Conservation (phyloP, 2,888 invertebrate genomes). For the Petrophora chlorosata region DNA sequence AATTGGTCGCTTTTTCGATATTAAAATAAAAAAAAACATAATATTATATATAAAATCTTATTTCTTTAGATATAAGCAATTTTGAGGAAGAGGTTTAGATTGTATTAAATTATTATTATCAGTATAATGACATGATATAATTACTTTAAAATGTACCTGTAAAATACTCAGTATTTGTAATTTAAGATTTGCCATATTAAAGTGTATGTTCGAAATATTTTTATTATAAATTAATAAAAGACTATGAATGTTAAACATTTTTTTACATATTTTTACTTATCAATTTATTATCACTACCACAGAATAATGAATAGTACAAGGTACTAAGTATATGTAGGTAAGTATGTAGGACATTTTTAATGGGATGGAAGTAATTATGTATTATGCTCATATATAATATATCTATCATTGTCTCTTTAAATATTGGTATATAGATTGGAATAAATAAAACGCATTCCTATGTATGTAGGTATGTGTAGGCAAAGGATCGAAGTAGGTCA, state of each 20-base stretch:
- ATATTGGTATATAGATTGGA: too few relatives aligned
- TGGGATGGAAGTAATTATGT: too few relatives aligned
- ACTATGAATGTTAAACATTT: slow-evolving; percentile 26
- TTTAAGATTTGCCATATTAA: slow-evolving; percentile 28
- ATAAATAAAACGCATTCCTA: too few relatives aligned
- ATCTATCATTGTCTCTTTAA: too few relatives aligned
- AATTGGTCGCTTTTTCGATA: slow-evolving; percentile 17
- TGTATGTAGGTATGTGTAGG: too few relatives aligned
- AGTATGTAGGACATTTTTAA: too few relatives aligned
- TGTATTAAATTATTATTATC: slow-evolving; percentile 33
- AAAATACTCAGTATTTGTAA: slow-evolving; percentile 42
- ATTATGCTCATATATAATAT: too few relatives aligned
- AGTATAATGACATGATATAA: slow-evolving; percentile 30
- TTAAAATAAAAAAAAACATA: slow-evolving; percentile 9
- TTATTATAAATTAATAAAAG: slow-evolving; percentile 39
- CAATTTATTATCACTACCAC: not conserved
- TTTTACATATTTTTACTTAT: slow-evolving; percentile 16
- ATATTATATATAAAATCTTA: slow-evolving; percentile 20
- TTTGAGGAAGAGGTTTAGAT: slow-evolving; percentile 60
- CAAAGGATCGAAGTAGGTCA: too few relatives aligned
- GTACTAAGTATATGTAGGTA: too few relatives aligned
- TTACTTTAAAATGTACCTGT: slow-evolving; percentile 46
- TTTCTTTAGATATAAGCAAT: slow-evolving; percentile 25
- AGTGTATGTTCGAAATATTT: slow-evolving; percentile 36
- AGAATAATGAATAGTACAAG: not conserved